Evolutionary conservation across 2,797 vertebrate genomes (phyloP).

Genomic region (Poeciliopsis infans): DNA sequence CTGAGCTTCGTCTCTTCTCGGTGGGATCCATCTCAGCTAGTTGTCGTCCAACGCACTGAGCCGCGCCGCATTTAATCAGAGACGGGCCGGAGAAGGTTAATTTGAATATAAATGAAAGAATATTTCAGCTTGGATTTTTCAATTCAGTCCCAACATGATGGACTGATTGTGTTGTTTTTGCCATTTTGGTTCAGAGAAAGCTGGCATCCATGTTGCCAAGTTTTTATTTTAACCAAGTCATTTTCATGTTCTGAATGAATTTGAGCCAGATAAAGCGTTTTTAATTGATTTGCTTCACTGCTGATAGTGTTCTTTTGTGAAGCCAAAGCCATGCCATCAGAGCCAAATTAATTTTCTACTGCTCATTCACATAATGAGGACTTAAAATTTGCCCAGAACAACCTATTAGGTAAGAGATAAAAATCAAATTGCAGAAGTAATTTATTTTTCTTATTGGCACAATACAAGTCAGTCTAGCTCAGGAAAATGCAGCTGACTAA

Average conservation of each 20-base stretch:
- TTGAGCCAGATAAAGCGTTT: background rate
- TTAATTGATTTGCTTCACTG: conserved; percentile 1
- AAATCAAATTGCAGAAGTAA: background rate
- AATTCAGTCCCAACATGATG: conserved; percentile 24
- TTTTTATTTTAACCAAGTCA: background rate
- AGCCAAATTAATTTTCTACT: background rate
- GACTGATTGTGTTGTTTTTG: conserved; percentile 15
- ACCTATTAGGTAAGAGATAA: background rate
- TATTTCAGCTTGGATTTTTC: conserved; percentile 33
- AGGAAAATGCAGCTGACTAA: background rate
- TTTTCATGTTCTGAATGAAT: background rate
- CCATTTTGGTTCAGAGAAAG: conserved; percentile 3
- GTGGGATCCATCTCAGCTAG: conserved; percentile 37
- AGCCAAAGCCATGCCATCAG: background rate
- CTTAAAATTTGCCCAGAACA: background rate
- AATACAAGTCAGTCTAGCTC: background rate
- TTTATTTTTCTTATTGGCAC: background rate
- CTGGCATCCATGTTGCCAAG: background rate
- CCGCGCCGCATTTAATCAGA: conserved; percentile 58
- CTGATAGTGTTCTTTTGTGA: background rate
- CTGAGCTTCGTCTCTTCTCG: conserved; percentile 45
- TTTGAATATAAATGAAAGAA: conserved; percentile 62
- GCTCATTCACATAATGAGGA: conserved; percentile 5
- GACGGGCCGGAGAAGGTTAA: conserved; percentile 40
- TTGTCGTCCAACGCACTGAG: conserved; percentile 27